Conservation (phyloP, 2,888 invertebrate species). For the Deroplatys truncata region DNA sequence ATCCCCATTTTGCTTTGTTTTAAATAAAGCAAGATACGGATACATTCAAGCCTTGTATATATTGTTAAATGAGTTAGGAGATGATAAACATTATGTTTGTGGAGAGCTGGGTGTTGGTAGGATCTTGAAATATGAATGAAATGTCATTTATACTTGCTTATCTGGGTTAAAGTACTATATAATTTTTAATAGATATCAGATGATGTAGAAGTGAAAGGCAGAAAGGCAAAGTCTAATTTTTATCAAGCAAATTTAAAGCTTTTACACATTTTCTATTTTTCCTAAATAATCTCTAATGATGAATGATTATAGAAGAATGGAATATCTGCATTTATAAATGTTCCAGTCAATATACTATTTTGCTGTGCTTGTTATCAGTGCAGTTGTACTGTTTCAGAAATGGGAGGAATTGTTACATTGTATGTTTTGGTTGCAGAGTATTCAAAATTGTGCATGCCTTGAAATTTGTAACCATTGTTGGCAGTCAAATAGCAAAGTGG, state of each 20-base stretch:
- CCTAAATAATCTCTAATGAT: not conserved
- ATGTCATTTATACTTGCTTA: not conserved
- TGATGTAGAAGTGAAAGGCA: not conserved
- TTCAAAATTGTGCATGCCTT: not conserved
- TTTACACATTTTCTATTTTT: not conserved
- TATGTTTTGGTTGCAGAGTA: not conserved
- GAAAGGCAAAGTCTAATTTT: not conserved
- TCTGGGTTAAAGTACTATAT: not conserved
- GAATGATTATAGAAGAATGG: not conserved
- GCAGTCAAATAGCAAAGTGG: not conserved
- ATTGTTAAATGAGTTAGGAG: not conserved
- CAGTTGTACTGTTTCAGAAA: no score
- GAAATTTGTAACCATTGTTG: not conserved
- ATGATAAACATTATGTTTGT: not conserved
- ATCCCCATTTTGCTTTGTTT: not conserved
- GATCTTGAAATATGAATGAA: not conserved
- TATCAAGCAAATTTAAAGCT: not conserved
- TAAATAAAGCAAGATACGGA: not conserved
- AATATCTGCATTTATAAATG: not conserved
- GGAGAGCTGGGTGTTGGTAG: not conserved
- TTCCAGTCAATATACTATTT: not conserved
- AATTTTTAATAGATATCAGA: not conserved
- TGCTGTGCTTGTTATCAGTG: not conserved
- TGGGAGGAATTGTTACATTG: not conserved
- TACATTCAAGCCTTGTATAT: not conserved